Evolutionary conservation across 1,140 invertebrate genomes (phyloP).

Genomic region (Bombus superbus): DNA sequence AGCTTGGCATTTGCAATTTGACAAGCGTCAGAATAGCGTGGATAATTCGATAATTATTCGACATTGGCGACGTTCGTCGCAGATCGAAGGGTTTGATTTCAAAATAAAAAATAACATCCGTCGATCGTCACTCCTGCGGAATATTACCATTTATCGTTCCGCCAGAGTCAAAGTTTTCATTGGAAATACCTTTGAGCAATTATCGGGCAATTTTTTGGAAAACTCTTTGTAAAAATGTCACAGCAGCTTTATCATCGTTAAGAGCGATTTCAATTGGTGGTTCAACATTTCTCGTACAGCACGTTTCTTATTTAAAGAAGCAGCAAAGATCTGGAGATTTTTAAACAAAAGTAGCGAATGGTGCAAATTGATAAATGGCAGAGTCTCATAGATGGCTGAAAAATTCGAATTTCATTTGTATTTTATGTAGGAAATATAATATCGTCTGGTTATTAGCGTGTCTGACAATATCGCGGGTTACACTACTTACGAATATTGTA

Average conservation of each 20-base stretch:
- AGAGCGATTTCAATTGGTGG: not conserved
- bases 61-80: too few relatives aligned
- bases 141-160: not conserved
- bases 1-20: too few relatives aligned
- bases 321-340: not conserved
- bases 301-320: too few relatives aligned
- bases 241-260: too few relatives aligned
- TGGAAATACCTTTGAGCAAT: not conserved
- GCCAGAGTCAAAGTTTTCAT: too few relatives aligned
- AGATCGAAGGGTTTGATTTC: too few relatives aligned
- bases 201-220: not conserved
- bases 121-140: too few relatives aligned
- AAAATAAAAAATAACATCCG: too few relatives aligned
- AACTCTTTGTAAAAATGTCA: not conserved
- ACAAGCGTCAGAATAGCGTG: too few relatives aligned
- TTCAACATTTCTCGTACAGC: too few relatives aligned
- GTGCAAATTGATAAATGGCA: not conserved
- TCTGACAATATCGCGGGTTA: not conserved
- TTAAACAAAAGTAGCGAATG: not conserved
- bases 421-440: not conserved
- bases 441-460: not conserved
- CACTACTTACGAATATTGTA: not conserved
- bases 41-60: too few relatives aligned
- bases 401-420: not conserved
- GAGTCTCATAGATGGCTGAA: not conserved